Evolutionary conservation across 1,140 invertebrate species (phyloP).

Genomic region (Trissolcus basalis): DNA sequence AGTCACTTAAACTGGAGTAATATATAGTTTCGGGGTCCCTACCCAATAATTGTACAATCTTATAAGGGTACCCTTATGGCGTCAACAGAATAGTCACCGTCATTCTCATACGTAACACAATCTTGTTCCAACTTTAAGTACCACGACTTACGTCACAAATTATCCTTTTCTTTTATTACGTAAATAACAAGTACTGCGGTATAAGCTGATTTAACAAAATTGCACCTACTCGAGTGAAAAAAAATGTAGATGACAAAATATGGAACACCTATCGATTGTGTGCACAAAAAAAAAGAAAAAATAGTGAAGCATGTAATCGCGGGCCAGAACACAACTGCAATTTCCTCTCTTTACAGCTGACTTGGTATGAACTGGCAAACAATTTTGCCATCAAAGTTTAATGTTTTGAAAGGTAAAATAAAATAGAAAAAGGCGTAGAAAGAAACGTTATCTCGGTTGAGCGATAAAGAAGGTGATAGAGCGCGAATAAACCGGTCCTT

Average conservation of each 20-base stretch:
- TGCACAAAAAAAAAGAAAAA: slow-evolving; percentile 33
- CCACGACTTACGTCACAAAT: too few species aligned
- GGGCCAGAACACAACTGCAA: slow-evolving; percentile 22
- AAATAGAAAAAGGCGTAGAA: too few species aligned
- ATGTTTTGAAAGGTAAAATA: not conserved
- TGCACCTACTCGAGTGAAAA: too few species aligned
- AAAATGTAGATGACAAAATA: too few species aligned
- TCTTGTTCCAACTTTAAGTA: not conserved
- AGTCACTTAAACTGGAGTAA: slow-evolving; percentile 31
- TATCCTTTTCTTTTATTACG: too few species aligned
- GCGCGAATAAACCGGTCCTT: slow-evolving; percentile 56
- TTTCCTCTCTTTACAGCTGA: slow-evolving; percentile 24
- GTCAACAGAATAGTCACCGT: slow-evolving; percentile 19
- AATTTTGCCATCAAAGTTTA: not conserved
- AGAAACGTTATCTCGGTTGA: too few species aligned
- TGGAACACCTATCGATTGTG: slow-evolving; percentile 33
- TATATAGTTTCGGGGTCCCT: slow-evolving; percentile 51
- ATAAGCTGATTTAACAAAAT: too few species aligned
- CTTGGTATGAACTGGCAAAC: not conserved
- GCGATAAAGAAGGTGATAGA: slow-evolving; percentile 25
- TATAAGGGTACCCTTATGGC: slow-evolving; percentile 63
- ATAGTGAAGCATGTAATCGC: slow-evolving; percentile 21
- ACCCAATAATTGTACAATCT: slow-evolving; percentile 55
- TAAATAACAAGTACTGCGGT: too few species aligned
- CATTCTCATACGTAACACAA: slow-evolving; percentile 33